Evolutionary conservation across 1,140 invertebrate genomes (phyloP), one percentile per base, ranked within the genome.

Genomic region (Trichonephila inaurata): DNA sequence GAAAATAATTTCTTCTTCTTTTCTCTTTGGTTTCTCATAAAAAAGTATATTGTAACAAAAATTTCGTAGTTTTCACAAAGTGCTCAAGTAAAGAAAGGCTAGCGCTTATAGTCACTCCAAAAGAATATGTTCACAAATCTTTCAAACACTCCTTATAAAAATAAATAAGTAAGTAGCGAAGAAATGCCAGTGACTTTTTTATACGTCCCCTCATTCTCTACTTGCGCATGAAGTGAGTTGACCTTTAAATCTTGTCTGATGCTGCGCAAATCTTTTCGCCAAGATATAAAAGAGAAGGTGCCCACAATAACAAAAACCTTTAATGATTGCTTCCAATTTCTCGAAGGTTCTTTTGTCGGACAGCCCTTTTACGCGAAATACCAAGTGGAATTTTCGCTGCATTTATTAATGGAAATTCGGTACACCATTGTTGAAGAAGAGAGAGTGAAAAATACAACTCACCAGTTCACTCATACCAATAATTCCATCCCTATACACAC

Each of bases 251-350:
- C 72, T 77, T 33, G 28, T 4, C 18, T 24, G 72, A 77, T 77
- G 72, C 72, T 77, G 72, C 72, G 72, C 72, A 77, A 77, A 77
- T 77, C 72, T 77, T 40, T 28, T 40, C 72, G 72, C 33, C 72
- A 77, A 77, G 72, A 77, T 77, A 77, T 77, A 77, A 77, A 77
- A 18, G 66, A n/a, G 72, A 28, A 33, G 33, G 33, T 40, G 72
- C 72, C 72, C 72, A 77, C 72, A 77, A 77, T 77, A 77, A 77
- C 72, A 77, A 77, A 77, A 77, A 77, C 24, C 33, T 77, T 77
- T 77, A 77, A 77, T 77, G 72, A 77, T 77, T 77, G 72, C 72
- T 77, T 77, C 72, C 72, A 77, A 77, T 77, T 77, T 40, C 72
- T 14, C 16, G 24, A 28, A 77, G 28, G 72, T 77, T 77, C 72